These are phyloP conservation scores for Scylla paramamosain DNA, from an alignment of 1,140 invertebrate species.

Conservation along the genomic window DNA sequence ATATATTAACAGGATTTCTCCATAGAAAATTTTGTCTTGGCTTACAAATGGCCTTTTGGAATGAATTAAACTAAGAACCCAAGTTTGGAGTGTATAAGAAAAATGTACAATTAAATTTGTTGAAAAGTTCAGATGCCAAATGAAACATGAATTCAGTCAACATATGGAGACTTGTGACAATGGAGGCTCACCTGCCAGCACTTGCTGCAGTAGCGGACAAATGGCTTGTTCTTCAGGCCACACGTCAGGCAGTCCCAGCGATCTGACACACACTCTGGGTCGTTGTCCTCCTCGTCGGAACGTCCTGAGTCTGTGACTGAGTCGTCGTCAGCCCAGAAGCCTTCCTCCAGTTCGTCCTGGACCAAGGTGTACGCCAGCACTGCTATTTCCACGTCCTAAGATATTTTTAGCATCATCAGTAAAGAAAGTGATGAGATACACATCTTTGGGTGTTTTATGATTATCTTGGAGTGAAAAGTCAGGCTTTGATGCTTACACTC, in stretches of 20 bases:
- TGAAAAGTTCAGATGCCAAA: too few relatives aligned
- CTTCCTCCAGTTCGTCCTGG: constrained; percentile 48
- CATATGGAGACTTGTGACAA: too few relatives aligned
- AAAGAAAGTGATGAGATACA: background rate
- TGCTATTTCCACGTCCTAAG: constrained; percentile 62
- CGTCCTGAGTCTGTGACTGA: constrained; percentile 54
- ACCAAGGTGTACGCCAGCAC: background rate
- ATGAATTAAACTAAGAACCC: too few relatives aligned
- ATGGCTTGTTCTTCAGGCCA: constrained; percentile 60
- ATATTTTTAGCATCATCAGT: background rate
- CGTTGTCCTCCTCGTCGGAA: constrained; percentile 41
- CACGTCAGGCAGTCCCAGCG: constrained; percentile 67
- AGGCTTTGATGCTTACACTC: too few relatives aligned
- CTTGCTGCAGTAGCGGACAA: constrained; percentile 64
- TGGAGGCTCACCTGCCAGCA: constrained; percentile 61
- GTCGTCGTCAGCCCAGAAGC: constrained; percentile 67
- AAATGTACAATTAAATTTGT: too few relatives aligned
- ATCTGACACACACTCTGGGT: constrained; percentile 57
- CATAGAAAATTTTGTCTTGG: too few relatives aligned
- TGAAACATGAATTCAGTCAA: too few relatives aligned
- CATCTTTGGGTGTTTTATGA: background rate
- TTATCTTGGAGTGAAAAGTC: too few relatives aligned
- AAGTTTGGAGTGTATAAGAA: too few relatives aligned
- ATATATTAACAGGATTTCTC: too few relatives aligned
- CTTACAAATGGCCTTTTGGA: too few relatives aligned